Evolutionary conservation across 2,113 vertebrate species (phyloP), one percentile per base, ranked within the genome.

Genomic region (Macrotus californicus): DNA sequence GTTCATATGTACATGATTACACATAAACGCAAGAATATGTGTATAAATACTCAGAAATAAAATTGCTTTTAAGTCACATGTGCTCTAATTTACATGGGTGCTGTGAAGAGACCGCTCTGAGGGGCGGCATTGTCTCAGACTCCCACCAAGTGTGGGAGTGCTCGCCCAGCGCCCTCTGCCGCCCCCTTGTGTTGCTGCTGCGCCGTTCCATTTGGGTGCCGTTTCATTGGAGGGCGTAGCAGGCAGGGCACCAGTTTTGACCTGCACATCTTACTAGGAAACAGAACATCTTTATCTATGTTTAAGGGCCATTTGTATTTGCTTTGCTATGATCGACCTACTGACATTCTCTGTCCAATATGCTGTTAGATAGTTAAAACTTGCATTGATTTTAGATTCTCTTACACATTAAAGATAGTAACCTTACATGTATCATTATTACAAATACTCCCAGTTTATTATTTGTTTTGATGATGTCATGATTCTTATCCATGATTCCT

Each of bases 101-200:
- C 9, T 48, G n/a, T 15, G 36, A 67, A 76, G 50, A 39, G 7
- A 7, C 70, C 39, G n/a, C 79, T 39, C 29, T 79, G 26, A 10
- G 29, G 59, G 52, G 36, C 4, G 2, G n/a, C 4, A n/a, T 34
- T 41, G 24, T 24, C 43, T 81, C 52, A 24, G 22, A 43, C 41
- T 67, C 66, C n/a, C 70, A 22, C 14, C 0, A 73, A 22, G 39
- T 31, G 36, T 31, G 39, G 29, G 4, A 10, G 14, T 31, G 59
- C 26, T 61, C 5, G 15, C 7, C 50, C 3, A 24, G 4, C 24
- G n/a, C 0, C 15, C 26, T 12, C 26, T 5, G 5, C 24, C 3
- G 14, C 16, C 54, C 15, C 3, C 3, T 1, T 26, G 15, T 46
- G 36, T 26, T 6, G 4, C 29, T 5, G 39, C 15, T 5, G 39